phyloP scores from a whole-genome alignment of 1,140 invertebrate species.

The Bombus waltoni region DNA sequence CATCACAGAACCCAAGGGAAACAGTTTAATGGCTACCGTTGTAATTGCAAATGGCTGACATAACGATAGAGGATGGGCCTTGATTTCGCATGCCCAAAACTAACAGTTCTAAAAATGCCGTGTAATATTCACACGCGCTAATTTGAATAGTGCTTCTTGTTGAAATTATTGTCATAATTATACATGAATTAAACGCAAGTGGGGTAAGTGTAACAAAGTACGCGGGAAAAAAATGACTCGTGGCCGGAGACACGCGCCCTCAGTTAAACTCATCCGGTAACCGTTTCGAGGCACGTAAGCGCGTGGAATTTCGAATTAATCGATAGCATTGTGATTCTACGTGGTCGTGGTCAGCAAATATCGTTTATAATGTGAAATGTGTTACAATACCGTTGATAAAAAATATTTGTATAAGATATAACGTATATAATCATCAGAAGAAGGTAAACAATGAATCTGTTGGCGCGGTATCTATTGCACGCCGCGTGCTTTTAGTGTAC shows the following conservation, averaged over 20 bases:
- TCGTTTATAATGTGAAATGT: conserved; percentile 28
- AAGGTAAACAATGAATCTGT: conserved; percentile 66
- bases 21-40: conserved; percentile 39
- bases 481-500: conserved; percentile 33
- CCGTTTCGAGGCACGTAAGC: conserved; percentile 34
- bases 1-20: conserved; percentile 22
- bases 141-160: conserved; percentile 24
- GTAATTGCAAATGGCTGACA: conserved; percentile 73
- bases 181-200: conserved; percentile 9
- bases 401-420: conserved; percentile 12
- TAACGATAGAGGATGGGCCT: conserved; percentile 49
- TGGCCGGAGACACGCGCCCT: conserved; percentile 60
- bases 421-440: conserved; percentile 26
- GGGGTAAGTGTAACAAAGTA: conserved; percentile 50
- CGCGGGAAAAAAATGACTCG: conserved; percentile 58
- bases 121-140: conserved; percentile 33
- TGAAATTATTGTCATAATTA: conserved; percentile 22
- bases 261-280: conserved; percentile 65
- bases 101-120: conserved; percentile 52
- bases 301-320: conserved; percentile 49
- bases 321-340: conserved; percentile 47
- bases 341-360: conserved; percentile 5
- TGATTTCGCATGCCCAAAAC: conserved; percentile 57
- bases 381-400: not conserved
- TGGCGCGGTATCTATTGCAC: conserved; percentile 47